A percentile compares a stretch with the other conserved stretches of the same genome.
Evolutionary conservation across 2,888 invertebrate genomes (phyloP).

Genomic region (Synanthedon myopaeformis): DNA sequence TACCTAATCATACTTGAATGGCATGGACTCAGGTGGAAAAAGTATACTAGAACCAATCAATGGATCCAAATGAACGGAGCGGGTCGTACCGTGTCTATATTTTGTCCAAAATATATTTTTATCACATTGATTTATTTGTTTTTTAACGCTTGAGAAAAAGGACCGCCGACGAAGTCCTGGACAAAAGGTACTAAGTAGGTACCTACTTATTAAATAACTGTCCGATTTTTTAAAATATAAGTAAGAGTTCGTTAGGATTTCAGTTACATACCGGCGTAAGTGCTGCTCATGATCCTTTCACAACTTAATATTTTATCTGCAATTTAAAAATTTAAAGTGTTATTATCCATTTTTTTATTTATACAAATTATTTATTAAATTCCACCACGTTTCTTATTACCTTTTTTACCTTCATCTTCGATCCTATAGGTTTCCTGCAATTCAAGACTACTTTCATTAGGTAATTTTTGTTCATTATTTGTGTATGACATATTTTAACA

Average conservation of each 20-base stretch:
- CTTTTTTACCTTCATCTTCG: constrained; percentile 39
- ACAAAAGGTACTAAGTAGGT: too few relatives aligned
- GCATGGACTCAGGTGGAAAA: too few relatives aligned
- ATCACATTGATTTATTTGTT: too few relatives aligned
- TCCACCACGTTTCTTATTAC: background rate
- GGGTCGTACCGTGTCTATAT: too few relatives aligned
- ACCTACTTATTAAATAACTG: too few relatives aligned
- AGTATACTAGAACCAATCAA: too few relatives aligned
- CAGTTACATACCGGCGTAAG: constrained; percentile 46
- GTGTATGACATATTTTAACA: constrained; percentile 64
- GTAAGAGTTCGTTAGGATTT: background rate
- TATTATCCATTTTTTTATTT: background rate
- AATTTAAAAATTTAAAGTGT: constrained; percentile 17
- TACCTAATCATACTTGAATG: background rate
- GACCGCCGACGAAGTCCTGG: too few relatives aligned
- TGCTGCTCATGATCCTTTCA: constrained; percentile 38
- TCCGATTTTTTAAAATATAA: too few relatives aligned
- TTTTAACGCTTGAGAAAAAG: too few relatives aligned
- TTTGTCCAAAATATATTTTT: too few relatives aligned
- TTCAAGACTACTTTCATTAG: constrained; percentile 46
- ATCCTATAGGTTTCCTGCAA: constrained; percentile 26
- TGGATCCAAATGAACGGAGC: too few relatives aligned
- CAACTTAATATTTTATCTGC: constrained; percentile 38
- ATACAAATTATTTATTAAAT: background rate
- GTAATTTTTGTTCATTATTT: constrained; percentile 55